Percentiles rank a stretch among this genome's conserved stretches.
Conservation (phyloP, 2,113 vertebrate species). For the Smithornis capensis region DNA sequence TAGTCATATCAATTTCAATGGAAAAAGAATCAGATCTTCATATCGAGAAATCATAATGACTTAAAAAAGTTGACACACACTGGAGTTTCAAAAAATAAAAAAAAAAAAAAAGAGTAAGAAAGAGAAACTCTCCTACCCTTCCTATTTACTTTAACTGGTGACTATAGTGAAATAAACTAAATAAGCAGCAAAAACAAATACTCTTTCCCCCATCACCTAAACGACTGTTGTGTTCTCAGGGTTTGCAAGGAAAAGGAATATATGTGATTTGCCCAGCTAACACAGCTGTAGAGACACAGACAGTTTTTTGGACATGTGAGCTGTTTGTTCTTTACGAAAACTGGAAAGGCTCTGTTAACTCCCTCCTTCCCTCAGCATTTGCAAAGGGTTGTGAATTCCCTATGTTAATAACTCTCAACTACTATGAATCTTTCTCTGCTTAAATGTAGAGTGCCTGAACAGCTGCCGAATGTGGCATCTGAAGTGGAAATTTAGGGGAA, state of each 20-base stretch:
- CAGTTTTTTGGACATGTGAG: neutral
- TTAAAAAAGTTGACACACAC: neutral
- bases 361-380: neutral
- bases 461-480: neutral
- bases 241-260: neutral
- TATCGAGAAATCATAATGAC: neutral
- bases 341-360: neutral
- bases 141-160: constrained; percentile 32
- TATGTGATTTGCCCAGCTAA: neutral
- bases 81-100: neutral
- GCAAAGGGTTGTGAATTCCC: neutral
- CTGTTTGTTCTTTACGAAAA: constrained; percentile 15
- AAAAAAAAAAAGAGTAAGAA: neutral
- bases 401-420: neutral
- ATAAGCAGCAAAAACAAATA: constrained; percentile 39
- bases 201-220: neutral
- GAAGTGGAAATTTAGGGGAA: neutral
- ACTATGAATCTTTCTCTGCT: neutral
- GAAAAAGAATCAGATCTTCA: neutral
- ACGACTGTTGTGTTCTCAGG: constrained; percentile 24
- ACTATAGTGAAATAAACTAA: constrained; percentile 46
- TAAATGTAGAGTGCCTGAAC: neutral
- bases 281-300: neutral
- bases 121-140: neutral
- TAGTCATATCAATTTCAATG: neutral